Evolutionary conservation across 2,113 vertebrate genomes (phyloP).

Genomic region (Salminus brasiliensis): DNA sequence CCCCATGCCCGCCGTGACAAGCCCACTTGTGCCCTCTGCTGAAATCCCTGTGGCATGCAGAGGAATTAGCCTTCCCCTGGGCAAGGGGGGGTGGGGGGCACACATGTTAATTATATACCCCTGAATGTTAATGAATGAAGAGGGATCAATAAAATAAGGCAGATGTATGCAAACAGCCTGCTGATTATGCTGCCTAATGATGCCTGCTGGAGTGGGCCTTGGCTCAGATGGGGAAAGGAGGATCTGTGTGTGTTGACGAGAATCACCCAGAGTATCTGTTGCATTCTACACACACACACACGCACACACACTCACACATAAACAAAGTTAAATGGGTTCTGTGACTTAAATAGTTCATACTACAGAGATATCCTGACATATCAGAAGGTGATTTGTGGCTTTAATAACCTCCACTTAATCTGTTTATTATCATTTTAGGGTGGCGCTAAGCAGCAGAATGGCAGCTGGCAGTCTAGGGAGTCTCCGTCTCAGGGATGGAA

Average conservation of each 20-base stretch:
- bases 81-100: constrained; percentile 73
- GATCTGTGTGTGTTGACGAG: constrained; percentile 21
- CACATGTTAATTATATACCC: constrained; percentile 80
- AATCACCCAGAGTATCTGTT: constrained; percentile 31
- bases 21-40: constrained; percentile 81
- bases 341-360: constrained; percentile 27
- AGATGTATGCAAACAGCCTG: constrained; percentile 84
- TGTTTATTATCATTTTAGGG: too few species aligned
- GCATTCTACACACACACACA: neutral
- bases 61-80: constrained; percentile 80
- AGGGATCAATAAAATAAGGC: constrained; percentile 82
- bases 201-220: constrained; percentile 67
- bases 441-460: neutral
- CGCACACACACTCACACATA: too few species aligned
- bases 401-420: neutral
- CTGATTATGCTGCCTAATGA: constrained; percentile 80
- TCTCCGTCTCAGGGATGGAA: neutral
- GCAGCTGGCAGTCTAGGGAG: neutral
- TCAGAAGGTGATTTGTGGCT: neutral
- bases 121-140: constrained; percentile 81
- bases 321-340: neutral
- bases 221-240: constrained; percentile 38
- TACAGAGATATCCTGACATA: neutral
- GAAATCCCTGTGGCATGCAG: constrained; percentile 77
- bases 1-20: constrained; percentile 77